A percentile compares a stretch with the other conserved stretches of the same genome.
phyloP scores from a whole-genome alignment of 2,888 invertebrate genomes.

The Cheilosia urbana region DNA sequence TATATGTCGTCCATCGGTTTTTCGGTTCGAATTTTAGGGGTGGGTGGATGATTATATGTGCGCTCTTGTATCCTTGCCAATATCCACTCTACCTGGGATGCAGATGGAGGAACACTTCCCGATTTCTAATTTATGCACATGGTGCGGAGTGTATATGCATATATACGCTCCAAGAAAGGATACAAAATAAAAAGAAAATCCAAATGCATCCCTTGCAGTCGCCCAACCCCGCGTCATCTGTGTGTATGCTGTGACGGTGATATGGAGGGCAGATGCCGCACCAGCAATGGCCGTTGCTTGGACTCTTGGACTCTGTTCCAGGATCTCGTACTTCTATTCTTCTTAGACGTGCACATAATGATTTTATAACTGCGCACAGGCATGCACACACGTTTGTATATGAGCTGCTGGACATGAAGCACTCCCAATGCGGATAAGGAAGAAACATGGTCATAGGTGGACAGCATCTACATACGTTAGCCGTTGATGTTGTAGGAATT shows the following conservation, averaged over 20 bases:
- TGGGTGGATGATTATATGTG: conserved; percentile 1
- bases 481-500: conserved; percentile 57
- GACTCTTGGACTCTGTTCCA: conserved; percentile 60
- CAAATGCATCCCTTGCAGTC: conserved; percentile 40
- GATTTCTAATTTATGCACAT: conserved; percentile 72
- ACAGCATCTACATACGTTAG: conserved; percentile 62
- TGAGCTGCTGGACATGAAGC: conserved; percentile 47
- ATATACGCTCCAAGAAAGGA: conserved; percentile 67
- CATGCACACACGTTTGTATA: conserved; percentile 16
- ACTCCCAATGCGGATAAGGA: conserved; percentile 69
- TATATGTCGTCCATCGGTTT: conserved; percentile 39
- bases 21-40: conserved; percentile 15
- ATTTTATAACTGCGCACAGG: conserved; percentile 66
- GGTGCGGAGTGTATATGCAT: conserved; percentile 23
- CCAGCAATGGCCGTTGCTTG: conserved; percentile 41
- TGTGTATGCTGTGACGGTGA: conserved; percentile 39
- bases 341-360: conserved; percentile 74
- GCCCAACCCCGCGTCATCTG: conserved; percentile 23
- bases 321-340: conserved; percentile 63
- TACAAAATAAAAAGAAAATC: conserved; percentile 70
- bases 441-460: conserved; percentile 68
- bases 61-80: conserved; percentile 53
- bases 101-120: conserved; percentile 62
- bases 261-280: conserved; percentile 38
- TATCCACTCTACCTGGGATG: conserved; percentile 59